Evolutionary conservation across 1,140 invertebrate genomes (phyloP).

Genomic region (Drosophila parabipectinata): DNA sequence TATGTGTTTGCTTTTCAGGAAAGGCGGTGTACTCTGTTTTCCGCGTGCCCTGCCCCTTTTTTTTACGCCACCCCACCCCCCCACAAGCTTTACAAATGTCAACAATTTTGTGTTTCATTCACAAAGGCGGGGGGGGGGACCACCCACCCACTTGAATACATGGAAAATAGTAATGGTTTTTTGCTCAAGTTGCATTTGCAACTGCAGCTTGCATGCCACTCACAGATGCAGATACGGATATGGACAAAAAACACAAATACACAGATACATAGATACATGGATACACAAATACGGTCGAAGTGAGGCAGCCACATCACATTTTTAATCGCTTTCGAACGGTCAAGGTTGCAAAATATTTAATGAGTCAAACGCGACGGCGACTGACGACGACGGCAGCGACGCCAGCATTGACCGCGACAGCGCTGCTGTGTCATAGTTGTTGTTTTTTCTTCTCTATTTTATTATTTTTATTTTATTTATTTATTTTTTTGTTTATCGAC

Average conservation of each 20-base stretch:
- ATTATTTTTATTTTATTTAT: slow-evolving; percentile 4
- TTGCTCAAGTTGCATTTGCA: slow-evolving; percentile 5
- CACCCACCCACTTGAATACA: neutral
- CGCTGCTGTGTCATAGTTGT: slow-evolving; percentile 27
- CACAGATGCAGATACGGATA: slow-evolving; percentile 3
- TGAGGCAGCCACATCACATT: slow-evolving; percentile 37
- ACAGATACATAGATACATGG: neutral
- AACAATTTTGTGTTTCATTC: slow-evolving; percentile 39
- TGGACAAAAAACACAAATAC: neutral
- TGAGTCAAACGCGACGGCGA: slow-evolving; percentile 71
- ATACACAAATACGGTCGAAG: slow-evolving; percentile 2
- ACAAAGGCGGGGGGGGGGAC: slow-evolving; percentile 12
- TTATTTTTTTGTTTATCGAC: slow-evolving; percentile 68
- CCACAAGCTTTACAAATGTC: slow-evolving; percentile 12
- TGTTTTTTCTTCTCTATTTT: slow-evolving; percentile 11
- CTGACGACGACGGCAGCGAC: slow-evolving; percentile 14
- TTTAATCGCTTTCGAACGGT: slow-evolving; percentile 81
- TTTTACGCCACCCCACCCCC: no score
- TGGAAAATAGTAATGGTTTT: neutral
- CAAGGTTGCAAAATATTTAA: slow-evolving; percentile 82
- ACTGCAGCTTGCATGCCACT: slow-evolving; percentile 7
- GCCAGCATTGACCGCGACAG: neutral
- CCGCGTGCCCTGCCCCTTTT: neutral
- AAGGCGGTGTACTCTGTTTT: no score
- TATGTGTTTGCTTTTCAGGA: neutral